Base-by-base conservation (phyloP, 2,888 invertebrate genomes). In the Mechanitis mazaeus region DNA sequence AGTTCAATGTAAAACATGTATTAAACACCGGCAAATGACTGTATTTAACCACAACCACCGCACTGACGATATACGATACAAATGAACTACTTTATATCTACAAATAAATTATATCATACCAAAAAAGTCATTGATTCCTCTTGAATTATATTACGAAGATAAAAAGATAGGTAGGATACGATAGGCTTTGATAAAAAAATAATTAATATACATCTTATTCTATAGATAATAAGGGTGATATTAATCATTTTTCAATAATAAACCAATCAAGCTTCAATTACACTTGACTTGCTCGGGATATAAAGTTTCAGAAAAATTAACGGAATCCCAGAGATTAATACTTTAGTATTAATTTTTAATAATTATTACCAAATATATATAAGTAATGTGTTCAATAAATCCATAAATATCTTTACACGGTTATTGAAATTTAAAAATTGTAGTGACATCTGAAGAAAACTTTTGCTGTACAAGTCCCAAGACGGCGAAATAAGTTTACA, bases 401-500 rank as follows among this genome's bases (percentile, higher is more conserved):
- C 50, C 3, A 31, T 9, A 50, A 50, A 28, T 20, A n/a, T 47
- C 31, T 50, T 31, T 31, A 50, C 31, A 31, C 50, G 31, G 20
- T 55, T 55, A 55, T 38, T n/a, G 54, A 42, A 60, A 63, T 63
- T 63, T 50, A 50, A 58, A 65, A 58, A 58, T 56, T 56, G 54
- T 56, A 54, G 31, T 50, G 50, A 54, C 58, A 55, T 35, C 33
- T 46, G 46, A 47, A 12, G 9, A 55, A 65, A 65, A 50, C 50
- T 50, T 50, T 50, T 50, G 31, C 58, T 60, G 45, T 45, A 55
- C 55, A 63, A 65, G 58, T 63, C 60, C 60, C 56, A 35, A 55
- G 65, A 63, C 54, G 60, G 54, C 46, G 45, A 45, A 46, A 60
- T 56, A 65, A 65, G 57, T 60, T 65, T 60, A 60, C 57, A 55